These are phyloP conservation scores for Amphiprion percula DNA, from an alignment of 2,113 vertebrate species.

Conservation along the genomic window DNA sequence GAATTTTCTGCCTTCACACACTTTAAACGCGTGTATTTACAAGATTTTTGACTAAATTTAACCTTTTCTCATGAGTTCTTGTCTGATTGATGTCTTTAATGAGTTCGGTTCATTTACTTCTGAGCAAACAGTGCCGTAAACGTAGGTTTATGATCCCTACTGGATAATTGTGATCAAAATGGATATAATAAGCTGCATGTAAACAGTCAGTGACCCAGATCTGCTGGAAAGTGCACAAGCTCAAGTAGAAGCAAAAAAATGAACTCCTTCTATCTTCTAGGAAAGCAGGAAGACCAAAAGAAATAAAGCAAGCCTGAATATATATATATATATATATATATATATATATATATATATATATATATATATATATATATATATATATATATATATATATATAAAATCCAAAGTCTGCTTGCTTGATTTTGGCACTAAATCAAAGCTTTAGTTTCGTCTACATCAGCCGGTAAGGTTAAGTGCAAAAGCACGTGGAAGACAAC, in stretches of 20 bases:
- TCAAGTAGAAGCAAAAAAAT: slow-evolving; percentile 28
- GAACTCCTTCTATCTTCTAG: neutral
- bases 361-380: slow-evolving; percentile 19
- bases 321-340: slow-evolving; percentile 18
- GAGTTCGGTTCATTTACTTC: slow-evolving; percentile 35
- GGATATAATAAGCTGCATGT: neutral
- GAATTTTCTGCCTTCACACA: too few relatives aligned
- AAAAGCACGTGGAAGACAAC: slow-evolving; percentile 68
- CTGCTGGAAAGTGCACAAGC: slow-evolving; percentile 63
- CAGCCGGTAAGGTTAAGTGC: slow-evolving; percentile 17
- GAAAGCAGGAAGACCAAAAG: slow-evolving; percentile 62
- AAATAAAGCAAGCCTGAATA: slow-evolving; percentile 30
- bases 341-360: slow-evolving; percentile 30
- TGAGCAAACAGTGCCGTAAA: too few relatives aligned
- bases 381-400: slow-evolving; percentile 32
- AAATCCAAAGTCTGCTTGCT: slow-evolving; percentile 9
- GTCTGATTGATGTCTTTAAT: neutral
- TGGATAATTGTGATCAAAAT: too few relatives aligned
- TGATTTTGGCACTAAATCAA: slow-evolving; percentile 43
- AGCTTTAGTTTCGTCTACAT: slow-evolving; percentile 20
- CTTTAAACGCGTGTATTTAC: too few relatives aligned
- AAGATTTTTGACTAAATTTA: too few relatives aligned
- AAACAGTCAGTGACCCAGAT: slow-evolving; percentile 25
- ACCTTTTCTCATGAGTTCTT: too few relatives aligned
- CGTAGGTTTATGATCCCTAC: too few relatives aligned